Evolutionary conservation across 2,113 vertebrate species (phyloP).

Genomic region (Macrotus californicus): DNA sequence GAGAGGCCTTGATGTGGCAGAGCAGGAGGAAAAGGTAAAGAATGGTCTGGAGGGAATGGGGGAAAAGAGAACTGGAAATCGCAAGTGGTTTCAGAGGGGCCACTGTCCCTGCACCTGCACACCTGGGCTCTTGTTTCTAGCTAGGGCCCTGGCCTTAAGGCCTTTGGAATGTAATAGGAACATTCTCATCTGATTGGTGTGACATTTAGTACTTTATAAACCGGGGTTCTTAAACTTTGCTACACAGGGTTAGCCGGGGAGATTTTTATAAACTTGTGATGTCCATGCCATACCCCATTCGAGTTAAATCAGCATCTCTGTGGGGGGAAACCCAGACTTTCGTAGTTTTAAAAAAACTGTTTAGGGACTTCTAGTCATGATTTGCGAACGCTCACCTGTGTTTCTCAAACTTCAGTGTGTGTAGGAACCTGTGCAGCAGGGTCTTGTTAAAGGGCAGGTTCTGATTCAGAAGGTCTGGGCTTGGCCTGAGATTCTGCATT

Average conservation of each 20-base stretch:
- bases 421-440: not conserved
- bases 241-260: not conserved
- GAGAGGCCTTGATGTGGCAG: not conserved
- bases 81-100: not conserved
- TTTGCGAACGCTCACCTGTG: not conserved
- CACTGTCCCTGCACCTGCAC: not conserved
- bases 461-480: not conserved
- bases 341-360: not conserved
- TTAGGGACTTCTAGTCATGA: not conserved
- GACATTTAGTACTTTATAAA: not conserved
- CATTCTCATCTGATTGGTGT: not conserved
- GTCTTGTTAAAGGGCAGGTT: not conserved
- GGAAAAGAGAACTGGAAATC: not conserved
- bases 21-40: slow-evolving; percentile 58
- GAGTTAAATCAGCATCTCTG: not conserved
- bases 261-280: not conserved
- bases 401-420: not conserved
- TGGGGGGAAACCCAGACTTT: not conserved
- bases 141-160: not conserved
- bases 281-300: not conserved
- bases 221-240: not conserved
- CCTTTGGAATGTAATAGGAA: not conserved
- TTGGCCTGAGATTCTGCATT: not conserved
- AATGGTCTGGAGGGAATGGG: not conserved
- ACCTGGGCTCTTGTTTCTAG: not conserved